Evolutionary conservation across 2,888 invertebrate species (phyloP), one percentile per base, ranked within the genome.

Genomic region (Isoperla grammatica): DNA sequence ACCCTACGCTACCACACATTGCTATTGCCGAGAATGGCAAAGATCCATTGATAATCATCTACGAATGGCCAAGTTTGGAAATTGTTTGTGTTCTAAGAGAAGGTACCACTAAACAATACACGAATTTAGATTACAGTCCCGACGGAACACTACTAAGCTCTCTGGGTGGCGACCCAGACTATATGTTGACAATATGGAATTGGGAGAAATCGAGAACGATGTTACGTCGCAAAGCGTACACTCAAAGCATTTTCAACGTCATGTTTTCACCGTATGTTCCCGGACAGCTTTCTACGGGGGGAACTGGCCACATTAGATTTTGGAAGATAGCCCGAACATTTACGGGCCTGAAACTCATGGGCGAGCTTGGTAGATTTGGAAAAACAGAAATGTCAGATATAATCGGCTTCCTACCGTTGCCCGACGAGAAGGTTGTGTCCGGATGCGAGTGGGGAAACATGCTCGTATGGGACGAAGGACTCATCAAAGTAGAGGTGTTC

Each of bases 241-340:
- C 87, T 12, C 90, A 88, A 70, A 89, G 90, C 69, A 87, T 94
- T 1, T 84, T 83, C 66, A 79, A 84, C 61, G 87, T 89, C 0
- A 84, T 86, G 71, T 95, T 95, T 72, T 94, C 95, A 0, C 83
- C 86, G 0, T 86, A 85, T 66, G 83, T 90, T 63, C 84, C 87
- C 4, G 90, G 89, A 8, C 85, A 89, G 66, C 77, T 95, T 39
- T 87, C 87, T 2, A 86, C 92, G 2, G 83, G 87, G 67, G 92
- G 91, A 80, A 73, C 84, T 1, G 85, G 85, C 15, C 91, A 92
- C 69, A 86, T 90, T 23, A 92, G 92, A 73, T 93, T 93, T 75
- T 95, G 95, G 95, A 94, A 91, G 78, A 94, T 95, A 88, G 87
- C 88, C 0, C 73, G 81, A 64, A 95, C 95, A 0, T 95, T 95